Base-by-base conservation (phyloP, 2,888 invertebrate genomes). In the Holacanthella duospinosa region DNA sequence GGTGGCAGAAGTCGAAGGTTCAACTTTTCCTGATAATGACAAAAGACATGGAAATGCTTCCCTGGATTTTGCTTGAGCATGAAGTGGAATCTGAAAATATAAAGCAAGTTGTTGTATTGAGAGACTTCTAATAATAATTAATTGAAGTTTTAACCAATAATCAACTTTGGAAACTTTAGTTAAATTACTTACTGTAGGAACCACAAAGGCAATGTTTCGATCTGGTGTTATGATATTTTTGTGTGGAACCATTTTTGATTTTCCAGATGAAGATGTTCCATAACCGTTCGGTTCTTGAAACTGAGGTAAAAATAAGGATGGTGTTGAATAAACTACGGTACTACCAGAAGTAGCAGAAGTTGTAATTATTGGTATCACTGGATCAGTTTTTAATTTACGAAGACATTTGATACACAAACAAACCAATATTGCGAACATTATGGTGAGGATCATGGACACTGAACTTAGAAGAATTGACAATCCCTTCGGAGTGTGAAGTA, bases 191-290 rank as follows among this genome's bases (percentile, higher is more conserved):
- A 72, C 72, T 43, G 71, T 71, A 25, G 72, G 72, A 29, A 72
- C 68, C n/a, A 72, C 65, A 59, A 72, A 72, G 16, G 67, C 66
- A 43, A 72, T 68, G 3, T 62, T 64, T 24, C 66, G 64, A 57
- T 72, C 71, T 1, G 72, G 72, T n/a, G 70, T 72, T 19, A 72
- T 70, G 16, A 72, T 70, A 61, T 72, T 72, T 61, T 69, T 64
- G 43, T 70, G 69, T 4, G 64, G 63, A 12, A 68, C 9, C 16
- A 6, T 16, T 16, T 16, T 36, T 36, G 36, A 36, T 16, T 36
- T 36, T 16, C 36, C 36, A 36, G 36, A 16, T 6, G 9, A 6
- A 9, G 6, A 16, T 36, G 9, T 16, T 36, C 36, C 36, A 6
- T 36, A 9, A 6, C 36, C 36, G 16, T 36, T 6, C 36, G 36